Percentiles rank a stretch among this genome's conserved stretches.
These are phyloP conservation scores for Acipenser oxyrinchus DNA, from an alignment of 2,797 vertebrate species.

Conservation along the genomic window DNA sequence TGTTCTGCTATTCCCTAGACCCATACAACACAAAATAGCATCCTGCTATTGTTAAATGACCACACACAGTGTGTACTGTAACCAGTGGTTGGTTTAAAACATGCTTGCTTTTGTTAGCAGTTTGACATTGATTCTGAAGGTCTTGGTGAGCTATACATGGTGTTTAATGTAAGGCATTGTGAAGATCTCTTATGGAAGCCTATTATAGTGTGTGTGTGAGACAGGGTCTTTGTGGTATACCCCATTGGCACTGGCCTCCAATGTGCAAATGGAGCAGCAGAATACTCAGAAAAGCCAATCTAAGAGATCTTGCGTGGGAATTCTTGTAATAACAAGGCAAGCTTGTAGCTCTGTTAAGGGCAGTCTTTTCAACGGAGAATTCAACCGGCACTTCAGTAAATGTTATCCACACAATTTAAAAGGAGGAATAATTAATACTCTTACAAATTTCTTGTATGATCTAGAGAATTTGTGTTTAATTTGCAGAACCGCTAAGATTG, in stretches of 20 bases:
- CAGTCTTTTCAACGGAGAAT: not conserved
- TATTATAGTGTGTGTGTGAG: too few relatives aligned
- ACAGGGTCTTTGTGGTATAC: not conserved
- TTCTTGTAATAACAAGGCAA: slow-evolving; percentile 1
- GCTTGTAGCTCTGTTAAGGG: not conserved
- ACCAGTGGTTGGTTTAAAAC: too few relatives aligned
- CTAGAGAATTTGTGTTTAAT: not conserved
- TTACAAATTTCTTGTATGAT: not conserved
- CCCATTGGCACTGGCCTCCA: not conserved
- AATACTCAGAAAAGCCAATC: slow-evolving; percentile 4
- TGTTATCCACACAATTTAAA: not conserved
- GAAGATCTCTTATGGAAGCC: too few relatives aligned
- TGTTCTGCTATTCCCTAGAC: too few relatives aligned
- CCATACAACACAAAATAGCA: too few relatives aligned
- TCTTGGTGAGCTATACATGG: too few relatives aligned
- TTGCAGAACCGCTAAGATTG: not conserved
- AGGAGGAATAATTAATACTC: not conserved
- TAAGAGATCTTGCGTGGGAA: not conserved
- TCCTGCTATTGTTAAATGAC: too few relatives aligned
- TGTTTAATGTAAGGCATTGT: too few relatives aligned
- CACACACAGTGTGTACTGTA: too few relatives aligned
- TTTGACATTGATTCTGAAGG: too few relatives aligned
- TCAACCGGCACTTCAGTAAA: not conserved
- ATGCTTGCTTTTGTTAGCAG: too few relatives aligned
- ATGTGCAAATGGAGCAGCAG: not conserved